Conservation (phyloP, 2,113 vertebrate genomes). For the Syrrhaptes paradoxus region DNA sequence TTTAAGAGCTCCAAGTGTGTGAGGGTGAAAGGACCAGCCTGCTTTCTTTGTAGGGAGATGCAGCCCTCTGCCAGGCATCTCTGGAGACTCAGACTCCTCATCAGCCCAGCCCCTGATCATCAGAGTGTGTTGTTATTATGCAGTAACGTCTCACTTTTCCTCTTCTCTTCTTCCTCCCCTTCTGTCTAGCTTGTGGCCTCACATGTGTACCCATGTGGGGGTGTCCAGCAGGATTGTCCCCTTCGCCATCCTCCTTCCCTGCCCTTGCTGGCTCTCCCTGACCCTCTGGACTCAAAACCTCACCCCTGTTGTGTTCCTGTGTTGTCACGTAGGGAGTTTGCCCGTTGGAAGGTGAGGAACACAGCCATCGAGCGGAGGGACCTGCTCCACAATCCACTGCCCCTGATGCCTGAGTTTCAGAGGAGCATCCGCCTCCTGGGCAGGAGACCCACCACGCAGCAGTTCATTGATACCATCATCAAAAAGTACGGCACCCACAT, state of each 20-base stretch:
- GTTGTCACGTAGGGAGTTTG: conserved; percentile 90
- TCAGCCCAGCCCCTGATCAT: neutral
- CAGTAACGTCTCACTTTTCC: neutral
- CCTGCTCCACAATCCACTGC: conserved; percentile 91
- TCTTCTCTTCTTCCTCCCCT: neutral
- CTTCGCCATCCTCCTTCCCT: neutral
- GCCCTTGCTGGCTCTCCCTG: accelerated
- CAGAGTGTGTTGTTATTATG: neutral
- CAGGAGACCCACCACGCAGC: conserved; percentile 94
- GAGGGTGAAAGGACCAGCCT: neutral
- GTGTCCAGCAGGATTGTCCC: neutral
- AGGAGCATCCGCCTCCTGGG: conserved; percentile 94
- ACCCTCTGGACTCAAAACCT: neutral
- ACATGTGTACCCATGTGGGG: neutral
- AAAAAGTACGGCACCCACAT: conserved; percentile 99
- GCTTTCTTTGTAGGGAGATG: neutral
- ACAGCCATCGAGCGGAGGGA: conserved; percentile 96
- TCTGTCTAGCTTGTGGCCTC: neutral
- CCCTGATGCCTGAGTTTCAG: conserved; percentile 98
- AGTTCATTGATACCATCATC: conserved; percentile 99
- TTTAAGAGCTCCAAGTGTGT: neutral
- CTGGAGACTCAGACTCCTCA: neutral
- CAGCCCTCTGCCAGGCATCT: neutral
- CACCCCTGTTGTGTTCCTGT: conserved; percentile 24
- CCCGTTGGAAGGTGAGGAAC: conserved; percentile 99